Conservation (phyloP, 2,113 vertebrate species). For the Nipponia nippon region DNA sequence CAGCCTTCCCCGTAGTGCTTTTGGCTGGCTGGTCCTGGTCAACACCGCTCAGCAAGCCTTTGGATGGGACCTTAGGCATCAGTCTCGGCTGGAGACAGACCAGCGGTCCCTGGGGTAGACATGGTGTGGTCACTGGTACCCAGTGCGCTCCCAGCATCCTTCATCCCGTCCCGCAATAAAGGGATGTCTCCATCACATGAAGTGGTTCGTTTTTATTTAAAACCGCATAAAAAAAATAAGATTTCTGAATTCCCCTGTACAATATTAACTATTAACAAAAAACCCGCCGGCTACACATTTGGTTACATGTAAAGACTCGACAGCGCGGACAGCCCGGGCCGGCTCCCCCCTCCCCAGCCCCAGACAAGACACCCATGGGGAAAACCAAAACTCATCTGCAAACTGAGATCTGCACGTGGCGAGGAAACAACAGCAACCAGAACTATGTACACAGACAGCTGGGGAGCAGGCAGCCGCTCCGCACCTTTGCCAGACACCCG, state of each 20-base stretch:
- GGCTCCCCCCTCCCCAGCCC: constrained; percentile 20
- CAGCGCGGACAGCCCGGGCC: constrained; percentile 37
- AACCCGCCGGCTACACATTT: constrained; percentile 59
- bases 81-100: no score
- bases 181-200: constrained; percentile 22
- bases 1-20: not conserved
- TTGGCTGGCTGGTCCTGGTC: not conserved
- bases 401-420: not conserved
- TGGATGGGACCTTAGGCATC: not conserved
- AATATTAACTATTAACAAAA: constrained; percentile 76
- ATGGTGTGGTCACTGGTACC: not conserved
- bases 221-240: constrained; percentile 81
- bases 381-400: constrained; percentile 24
- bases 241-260: constrained; percentile 80
- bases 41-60: rapidly evolving
- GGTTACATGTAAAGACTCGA: constrained; percentile 64
- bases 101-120: rapidly evolving
- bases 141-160: not conserved
- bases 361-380: not conserved
- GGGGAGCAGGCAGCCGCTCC: constrained; percentile 31
- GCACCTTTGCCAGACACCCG: not conserved
- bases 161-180: not conserved
- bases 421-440: not conserved
- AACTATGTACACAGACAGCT: constrained; percentile 13
- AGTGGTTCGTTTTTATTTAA: constrained; percentile 80